Evolutionary conservation across 2,888 invertebrate genomes (phyloP).

Genomic region (Troides aeacus): DNA sequence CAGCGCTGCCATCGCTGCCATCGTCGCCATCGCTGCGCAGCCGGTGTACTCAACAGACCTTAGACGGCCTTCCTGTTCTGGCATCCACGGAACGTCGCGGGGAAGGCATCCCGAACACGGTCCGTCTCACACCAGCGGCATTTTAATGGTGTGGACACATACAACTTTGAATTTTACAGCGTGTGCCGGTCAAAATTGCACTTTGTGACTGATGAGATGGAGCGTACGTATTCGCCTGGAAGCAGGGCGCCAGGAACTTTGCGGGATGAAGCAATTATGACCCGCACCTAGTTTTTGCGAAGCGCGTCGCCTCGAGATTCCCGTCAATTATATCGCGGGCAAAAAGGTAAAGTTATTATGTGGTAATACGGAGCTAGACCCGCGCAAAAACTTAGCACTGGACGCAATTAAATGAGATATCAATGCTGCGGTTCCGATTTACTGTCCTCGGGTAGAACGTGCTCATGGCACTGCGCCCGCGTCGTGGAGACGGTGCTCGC

Average conservation of each 20-base stretch:
- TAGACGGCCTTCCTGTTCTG: slow-evolving; percentile 27
- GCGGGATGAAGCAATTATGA: slow-evolving; percentile 37
- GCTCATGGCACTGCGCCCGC: no score
- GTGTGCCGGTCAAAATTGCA: neutral
- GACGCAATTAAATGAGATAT: slow-evolving; percentile 28
- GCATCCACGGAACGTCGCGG: slow-evolving; percentile 18
- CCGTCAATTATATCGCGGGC: slow-evolving; percentile 23
- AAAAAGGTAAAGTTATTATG: slow-evolving; percentile 27
- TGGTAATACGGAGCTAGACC: slow-evolving; percentile 25
- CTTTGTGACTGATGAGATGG: neutral
- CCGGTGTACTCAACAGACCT: neutral
- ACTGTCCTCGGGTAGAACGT: neutral
- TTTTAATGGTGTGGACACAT: slow-evolving; percentile 30
- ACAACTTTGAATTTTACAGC: slow-evolving; percentile 4
- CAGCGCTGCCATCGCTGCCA: slow-evolving; percentile 1
- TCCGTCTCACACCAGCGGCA: slow-evolving; percentile 26
- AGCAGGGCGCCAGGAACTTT: neutral
- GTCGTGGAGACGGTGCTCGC: no score
- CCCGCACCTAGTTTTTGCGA: slow-evolving; percentile 35
- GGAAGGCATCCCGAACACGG: slow-evolving; percentile 16
- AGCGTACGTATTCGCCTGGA: neutral
- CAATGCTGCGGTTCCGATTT: slow-evolving; percentile 21
- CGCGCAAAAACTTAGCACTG: slow-evolving; percentile 8
- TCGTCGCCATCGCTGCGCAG: neutral
- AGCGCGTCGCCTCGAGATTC: slow-evolving; percentile 25